These are phyloP conservation scores for Takifugu bimaculatus DNA, from an alignment of 2,113 vertebrate genomes.

Conservation along the genomic window DNA sequence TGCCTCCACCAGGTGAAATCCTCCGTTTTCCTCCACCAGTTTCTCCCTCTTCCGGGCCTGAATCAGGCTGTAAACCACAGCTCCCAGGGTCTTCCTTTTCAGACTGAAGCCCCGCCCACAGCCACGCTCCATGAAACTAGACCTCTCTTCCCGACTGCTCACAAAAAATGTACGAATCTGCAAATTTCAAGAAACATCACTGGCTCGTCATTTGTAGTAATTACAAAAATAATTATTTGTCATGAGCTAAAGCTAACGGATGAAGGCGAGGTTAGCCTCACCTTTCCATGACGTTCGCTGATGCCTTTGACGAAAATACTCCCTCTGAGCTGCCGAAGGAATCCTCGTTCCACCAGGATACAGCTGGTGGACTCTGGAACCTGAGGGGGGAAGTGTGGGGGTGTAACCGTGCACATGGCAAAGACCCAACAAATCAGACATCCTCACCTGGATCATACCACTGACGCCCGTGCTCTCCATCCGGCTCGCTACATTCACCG, in stretches of 20 bases:
- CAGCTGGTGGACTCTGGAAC: constrained; percentile 87
- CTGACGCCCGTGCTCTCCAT: constrained; percentile 89
- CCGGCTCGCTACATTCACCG: constrained; percentile 86
- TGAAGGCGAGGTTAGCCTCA: constrained; percentile 43
- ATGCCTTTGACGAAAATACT: constrained; percentile 91
- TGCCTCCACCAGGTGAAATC: constrained; percentile 54
- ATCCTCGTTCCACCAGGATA: constrained; percentile 87
- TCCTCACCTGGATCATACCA: constrained; percentile 79
- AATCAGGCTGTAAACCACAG: constrained; percentile 85
- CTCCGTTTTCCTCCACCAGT: constrained; percentile 80
- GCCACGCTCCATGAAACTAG: constrained; percentile 72
- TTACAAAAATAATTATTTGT: too few species aligned
- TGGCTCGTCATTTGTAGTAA: too few species aligned
- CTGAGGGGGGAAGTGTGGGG: constrained; percentile 23
- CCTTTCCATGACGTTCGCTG: constrained; percentile 86
- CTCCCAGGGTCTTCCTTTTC: constrained; percentile 85
- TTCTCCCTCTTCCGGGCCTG: constrained; percentile 87
- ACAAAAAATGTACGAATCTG: constrained; percentile 82
- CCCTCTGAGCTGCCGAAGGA: constrained; percentile 88
- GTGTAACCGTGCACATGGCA: background rate
- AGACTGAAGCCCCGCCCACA: constrained; percentile 76
- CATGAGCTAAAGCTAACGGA: too few species aligned
- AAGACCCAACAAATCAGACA: background rate
- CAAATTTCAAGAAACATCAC: background rate
- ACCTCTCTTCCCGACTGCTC: constrained; percentile 75